Conservation (phyloP, 2,797 vertebrate genomes). For the Rachycentron canadum region DNA sequence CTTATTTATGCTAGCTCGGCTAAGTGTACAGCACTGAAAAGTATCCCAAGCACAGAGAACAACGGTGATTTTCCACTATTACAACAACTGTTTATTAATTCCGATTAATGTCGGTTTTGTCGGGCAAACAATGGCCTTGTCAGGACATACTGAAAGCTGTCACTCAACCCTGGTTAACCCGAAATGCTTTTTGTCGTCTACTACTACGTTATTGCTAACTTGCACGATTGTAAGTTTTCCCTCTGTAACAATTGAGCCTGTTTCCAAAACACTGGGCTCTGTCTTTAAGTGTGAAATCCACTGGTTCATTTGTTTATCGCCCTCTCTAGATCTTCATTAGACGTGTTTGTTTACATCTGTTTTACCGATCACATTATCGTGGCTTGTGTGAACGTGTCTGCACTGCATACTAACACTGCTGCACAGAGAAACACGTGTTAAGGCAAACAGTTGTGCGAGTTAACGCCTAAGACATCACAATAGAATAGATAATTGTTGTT, state of each 20-base stretch:
- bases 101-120: conserved; percentile 23
- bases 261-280: conserved; percentile 26
- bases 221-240: conserved; percentile 65
- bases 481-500: conserved; percentile 15
- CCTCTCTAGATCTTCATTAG: neutral
- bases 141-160: neutral
- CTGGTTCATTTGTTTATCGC: neutral
- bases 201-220: conserved; percentile 39
- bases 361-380: neutral
- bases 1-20: conserved; percentile 43
- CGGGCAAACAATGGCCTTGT: neutral
- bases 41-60: conserved; percentile 79
- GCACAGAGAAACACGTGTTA: conserved; percentile 59
- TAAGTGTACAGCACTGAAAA: conserved; percentile 73
- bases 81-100: conserved; percentile 41
- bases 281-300: neutral
- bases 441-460: conserved; percentile 39
- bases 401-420: conserved; percentile 11
- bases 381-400: conserved; percentile 5
- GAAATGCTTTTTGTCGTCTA: conserved; percentile 2
- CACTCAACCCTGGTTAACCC: neutral
- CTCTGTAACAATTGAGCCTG: conserved; percentile 1
- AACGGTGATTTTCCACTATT: conserved; percentile 81
- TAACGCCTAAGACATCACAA: neutral
- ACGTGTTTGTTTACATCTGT: conserved; percentile 56